A percentile compares a stretch with the other conserved stretches of the same genome.
phyloP scores from a whole-genome alignment of 64 coral and sea anemone species.

The Anthopleura sola region DNA sequence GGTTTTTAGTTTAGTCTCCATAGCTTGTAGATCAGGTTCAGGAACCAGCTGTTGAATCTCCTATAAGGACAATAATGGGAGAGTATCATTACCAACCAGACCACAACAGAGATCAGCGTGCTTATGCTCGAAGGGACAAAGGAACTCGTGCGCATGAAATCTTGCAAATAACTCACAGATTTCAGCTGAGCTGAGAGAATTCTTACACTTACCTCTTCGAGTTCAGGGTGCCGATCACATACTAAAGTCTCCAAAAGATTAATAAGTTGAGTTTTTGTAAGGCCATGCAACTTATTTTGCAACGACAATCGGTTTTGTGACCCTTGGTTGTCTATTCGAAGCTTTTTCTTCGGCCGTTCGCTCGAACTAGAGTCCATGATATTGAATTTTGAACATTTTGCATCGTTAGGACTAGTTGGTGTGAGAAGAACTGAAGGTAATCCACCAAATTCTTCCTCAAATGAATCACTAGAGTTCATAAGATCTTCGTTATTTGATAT shows the following conservation, averaged over 20 bases:
- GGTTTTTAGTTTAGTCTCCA: conserved; percentile 56
- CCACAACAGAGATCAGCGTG: neutral
- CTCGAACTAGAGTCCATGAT: neutral
- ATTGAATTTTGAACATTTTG: neutral
- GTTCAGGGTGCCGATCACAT: conserved; percentile 52
- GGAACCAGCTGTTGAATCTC: conserved; percentile 35
- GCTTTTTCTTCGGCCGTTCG: conserved; percentile 31
- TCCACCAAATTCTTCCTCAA: neutral
- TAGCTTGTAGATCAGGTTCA: conserved; percentile 60
- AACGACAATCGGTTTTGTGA: neutral
- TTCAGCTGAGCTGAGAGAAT: neutral
- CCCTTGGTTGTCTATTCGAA: conserved; percentile 31
- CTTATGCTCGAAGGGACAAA: neutral
- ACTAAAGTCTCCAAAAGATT: conserved; percentile 47
- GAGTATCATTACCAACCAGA: neutral
- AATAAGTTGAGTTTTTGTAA: conserved; percentile 66
- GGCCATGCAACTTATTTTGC: conserved; percentile 33
- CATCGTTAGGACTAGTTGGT: conserved; percentile 13
- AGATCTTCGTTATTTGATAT: conserved; percentile 12
- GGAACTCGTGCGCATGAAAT: neutral
- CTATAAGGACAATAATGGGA: neutral
- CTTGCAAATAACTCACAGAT: neutral
- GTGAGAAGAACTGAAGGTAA: conserved; percentile 21
- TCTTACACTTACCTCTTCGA: conserved; percentile 45
- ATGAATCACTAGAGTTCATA: neutral